phyloP scores from a whole-genome alignment of 1,140 invertebrate species.

The Papilio helenus region DNA sequence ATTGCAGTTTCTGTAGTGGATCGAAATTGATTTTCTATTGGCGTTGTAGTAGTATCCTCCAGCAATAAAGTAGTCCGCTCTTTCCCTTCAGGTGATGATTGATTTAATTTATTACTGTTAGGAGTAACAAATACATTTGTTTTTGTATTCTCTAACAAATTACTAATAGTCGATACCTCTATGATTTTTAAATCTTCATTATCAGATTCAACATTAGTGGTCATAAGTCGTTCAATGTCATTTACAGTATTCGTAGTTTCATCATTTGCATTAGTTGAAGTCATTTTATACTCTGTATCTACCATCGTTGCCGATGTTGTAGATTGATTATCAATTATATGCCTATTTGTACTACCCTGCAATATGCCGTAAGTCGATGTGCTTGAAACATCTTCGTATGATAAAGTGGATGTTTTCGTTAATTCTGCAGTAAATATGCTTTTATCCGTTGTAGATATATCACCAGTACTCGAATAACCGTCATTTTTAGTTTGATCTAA shows the following conservation, averaged over 20 bases:
- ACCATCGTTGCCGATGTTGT: background rate
- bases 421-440: background rate
- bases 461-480: background rate
- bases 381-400: background rate
- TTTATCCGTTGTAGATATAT: background rate
- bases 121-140: conserved; percentile 1
- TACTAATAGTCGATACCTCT: background rate
- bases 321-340: background rate
- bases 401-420: background rate
- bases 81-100: background rate
- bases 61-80: background rate
- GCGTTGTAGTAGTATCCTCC: background rate
- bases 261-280: background rate
- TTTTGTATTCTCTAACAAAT: background rate
- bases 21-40: background rate
- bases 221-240: background rate
- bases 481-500: background rate
- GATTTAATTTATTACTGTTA: background rate
- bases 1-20: background rate
- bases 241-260: background rate
- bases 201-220: background rate
- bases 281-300: background rate
- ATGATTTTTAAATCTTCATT: background rate
- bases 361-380: background rate
- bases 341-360: background rate